Percentiles rank a stretch among this genome's conserved stretches.
phyloP scores from a whole-genome alignment of 2,888 invertebrate species.

The Blastobasis lacticolella region DNA sequence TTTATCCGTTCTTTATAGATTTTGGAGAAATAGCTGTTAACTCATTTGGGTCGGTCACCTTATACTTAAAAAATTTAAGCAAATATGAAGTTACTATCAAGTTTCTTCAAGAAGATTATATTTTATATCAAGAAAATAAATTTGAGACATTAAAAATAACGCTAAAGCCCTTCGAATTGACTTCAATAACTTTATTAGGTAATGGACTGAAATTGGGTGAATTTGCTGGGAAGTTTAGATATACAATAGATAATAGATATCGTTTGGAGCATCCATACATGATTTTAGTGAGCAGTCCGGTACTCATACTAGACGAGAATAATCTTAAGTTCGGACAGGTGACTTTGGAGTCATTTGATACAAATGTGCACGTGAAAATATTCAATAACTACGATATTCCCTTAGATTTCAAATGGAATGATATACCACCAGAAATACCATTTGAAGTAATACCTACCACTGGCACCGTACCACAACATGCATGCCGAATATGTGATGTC shows the following conservation, averaged over 20 bases:
- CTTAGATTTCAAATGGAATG: constrained; percentile 46
- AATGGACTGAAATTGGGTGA: constrained; percentile 36
- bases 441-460: constrained; percentile 49
- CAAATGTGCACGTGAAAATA: constrained; percentile 51
- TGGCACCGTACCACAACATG: constrained; percentile 42
- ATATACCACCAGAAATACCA: constrained; percentile 40
- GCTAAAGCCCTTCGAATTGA: constrained; percentile 31
- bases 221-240: constrained; percentile 39
- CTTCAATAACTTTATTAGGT: constrained; percentile 35
- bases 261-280: constrained; percentile 41
- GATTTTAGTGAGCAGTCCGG: constrained; percentile 41
- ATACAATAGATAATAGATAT: constrained; percentile 44
- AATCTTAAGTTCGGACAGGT: constrained; percentile 63
- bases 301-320: constrained; percentile 41
- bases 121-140: constrained; percentile 42
- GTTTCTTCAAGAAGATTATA: constrained; percentile 30
- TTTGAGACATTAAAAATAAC: constrained; percentile 25
- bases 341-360: constrained; percentile 48
- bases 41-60: constrained; percentile 38
- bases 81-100: constrained; percentile 34
- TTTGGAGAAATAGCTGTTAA: constrained; percentile 49
- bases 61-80: constrained; percentile 48
- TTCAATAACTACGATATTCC: constrained; percentile 49
- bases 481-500: constrained; percentile 50
- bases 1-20: constrained; percentile 39